Conservation (phyloP, 2,797 vertebrate species). For the Syngnathus acus region DNA sequence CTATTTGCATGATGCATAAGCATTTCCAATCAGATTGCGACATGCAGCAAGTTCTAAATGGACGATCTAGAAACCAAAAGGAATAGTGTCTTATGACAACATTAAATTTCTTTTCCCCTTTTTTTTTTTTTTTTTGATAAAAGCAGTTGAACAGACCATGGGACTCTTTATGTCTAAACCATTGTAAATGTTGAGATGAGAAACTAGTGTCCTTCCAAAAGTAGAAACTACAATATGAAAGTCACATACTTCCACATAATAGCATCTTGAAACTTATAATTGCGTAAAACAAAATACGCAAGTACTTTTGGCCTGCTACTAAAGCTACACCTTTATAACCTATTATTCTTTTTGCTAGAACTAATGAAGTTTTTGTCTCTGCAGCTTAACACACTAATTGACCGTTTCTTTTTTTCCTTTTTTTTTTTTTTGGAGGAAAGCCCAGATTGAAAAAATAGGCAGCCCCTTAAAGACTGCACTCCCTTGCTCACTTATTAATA, state of each 20-base stretch:
- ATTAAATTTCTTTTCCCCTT: no score
- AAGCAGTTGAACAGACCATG: no score
- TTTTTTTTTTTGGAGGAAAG: slow-evolving; percentile 69
- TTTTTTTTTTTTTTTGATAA: no score
- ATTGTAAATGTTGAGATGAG: neutral
- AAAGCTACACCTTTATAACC: slow-evolving; percentile 75
- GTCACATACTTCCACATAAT: slow-evolving; percentile 45
- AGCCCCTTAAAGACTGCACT: slow-evolving; percentile 75
- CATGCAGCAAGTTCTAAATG: neutral
- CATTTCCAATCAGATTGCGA: slow-evolving; percentile 36
- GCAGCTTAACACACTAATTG: slow-evolving; percentile 79
- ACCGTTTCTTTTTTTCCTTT: slow-evolving; percentile 48
- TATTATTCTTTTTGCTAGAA: slow-evolving; percentile 77
- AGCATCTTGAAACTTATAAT: slow-evolving; percentile 61
- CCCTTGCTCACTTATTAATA: slow-evolving; percentile 71
- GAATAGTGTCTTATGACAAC: neutral
- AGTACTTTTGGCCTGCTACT: slow-evolving; percentile 60
- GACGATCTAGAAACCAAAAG: neutral
- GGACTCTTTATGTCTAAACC: no score
- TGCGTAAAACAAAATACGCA: slow-evolving; percentile 60
- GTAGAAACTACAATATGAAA: slow-evolving; percentile 23
- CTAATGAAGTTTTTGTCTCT: slow-evolving; percentile 78
- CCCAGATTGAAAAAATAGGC: slow-evolving; percentile 78
- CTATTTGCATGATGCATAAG: slow-evolving; percentile 57
- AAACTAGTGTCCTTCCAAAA: neutral